Evolutionary conservation across 2,797 vertebrate genomes (phyloP).

Genomic region (Distichodus sexfasciatus): DNA sequence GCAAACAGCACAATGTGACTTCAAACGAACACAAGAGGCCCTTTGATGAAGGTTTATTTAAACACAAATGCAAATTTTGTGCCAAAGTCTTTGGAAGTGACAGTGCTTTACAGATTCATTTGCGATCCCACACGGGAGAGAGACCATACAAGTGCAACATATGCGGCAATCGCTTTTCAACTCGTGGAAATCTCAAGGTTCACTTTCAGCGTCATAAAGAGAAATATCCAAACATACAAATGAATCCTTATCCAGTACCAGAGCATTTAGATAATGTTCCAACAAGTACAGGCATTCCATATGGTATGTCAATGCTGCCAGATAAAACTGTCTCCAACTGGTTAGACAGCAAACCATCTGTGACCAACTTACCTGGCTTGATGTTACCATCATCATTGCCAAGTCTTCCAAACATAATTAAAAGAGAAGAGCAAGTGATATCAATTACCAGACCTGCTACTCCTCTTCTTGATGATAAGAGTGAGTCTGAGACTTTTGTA

Average conservation of each 20-base stretch:
- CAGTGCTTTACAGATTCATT: constrained; percentile 99
- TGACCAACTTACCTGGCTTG: constrained; percentile 90
- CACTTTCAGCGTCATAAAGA: constrained; percentile 99
- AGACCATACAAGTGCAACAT: constrained; percentile 99
- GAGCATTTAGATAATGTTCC: constrained; percentile 98
- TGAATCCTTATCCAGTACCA: constrained; percentile 97
- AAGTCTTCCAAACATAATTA: constrained; percentile 89
- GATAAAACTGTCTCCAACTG: constrained; percentile 96
- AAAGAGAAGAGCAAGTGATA: constrained; percentile 91
- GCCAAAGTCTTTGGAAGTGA: constrained; percentile 99
- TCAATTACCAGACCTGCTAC: constrained; percentile 86
- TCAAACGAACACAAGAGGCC: constrained; percentile 89
- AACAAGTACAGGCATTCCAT: constrained; percentile 94
- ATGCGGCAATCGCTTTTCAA: constrained; percentile 98
- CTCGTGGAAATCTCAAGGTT: constrained; percentile 97
- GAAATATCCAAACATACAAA: constrained; percentile 96
- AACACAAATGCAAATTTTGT: constrained; percentile 99
- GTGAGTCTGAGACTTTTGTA: constrained; percentile 74
- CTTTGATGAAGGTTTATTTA: constrained; percentile 94
- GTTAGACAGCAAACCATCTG: constrained; percentile 93
- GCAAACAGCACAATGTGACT: constrained; percentile 87
- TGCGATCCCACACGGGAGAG: constrained; percentile 97
- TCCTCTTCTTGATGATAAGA: constrained; percentile 83
- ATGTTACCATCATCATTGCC: constrained; percentile 90
- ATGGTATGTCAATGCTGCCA: constrained; percentile 95